phyloP scores from a whole-genome alignment of 2,888 invertebrate genomes.

The Lasius fuliginosus region DNA sequence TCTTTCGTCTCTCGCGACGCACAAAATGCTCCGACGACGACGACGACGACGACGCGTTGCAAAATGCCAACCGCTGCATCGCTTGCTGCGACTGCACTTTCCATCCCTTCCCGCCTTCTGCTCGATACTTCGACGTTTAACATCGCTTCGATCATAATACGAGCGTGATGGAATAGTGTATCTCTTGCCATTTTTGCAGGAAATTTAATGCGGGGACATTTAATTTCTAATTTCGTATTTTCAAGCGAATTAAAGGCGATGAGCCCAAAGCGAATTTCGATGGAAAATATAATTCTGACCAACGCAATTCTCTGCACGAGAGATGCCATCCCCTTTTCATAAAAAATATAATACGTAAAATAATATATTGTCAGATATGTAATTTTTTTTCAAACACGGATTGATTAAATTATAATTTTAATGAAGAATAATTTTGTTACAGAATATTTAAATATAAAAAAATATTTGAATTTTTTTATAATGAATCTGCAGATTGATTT shows the following conservation, averaged over 20 bases:
- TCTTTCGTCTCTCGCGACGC: slow-evolving; percentile 65
- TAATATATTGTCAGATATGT: background rate
- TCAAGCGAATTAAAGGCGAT: slow-evolving; percentile 18
- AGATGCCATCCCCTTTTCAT: background rate
- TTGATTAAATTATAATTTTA: background rate
- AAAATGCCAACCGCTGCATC: slow-evolving; percentile 60
- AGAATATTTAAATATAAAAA: background rate
- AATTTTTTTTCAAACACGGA: background rate
- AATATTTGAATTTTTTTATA: background rate
- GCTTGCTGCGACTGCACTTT: slow-evolving; percentile 69
- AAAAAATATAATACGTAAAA: background rate
- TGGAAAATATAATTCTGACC: background rate
- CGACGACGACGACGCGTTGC: slow-evolving; percentile 27
- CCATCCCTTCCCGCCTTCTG: background rate
- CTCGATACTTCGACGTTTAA: slow-evolving; percentile 21
- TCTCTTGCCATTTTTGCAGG: slow-evolving; percentile 14
- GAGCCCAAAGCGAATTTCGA: background rate
- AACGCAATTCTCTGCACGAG: background rate
- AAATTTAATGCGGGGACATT: slow-evolving; percentile 7
- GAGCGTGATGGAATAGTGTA: background rate
- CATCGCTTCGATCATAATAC: slow-evolving; percentile 4
- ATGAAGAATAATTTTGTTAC: background rate
- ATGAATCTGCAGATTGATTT: background rate
- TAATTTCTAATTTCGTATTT: slow-evolving; percentile 1
- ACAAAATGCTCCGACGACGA: slow-evolving; percentile 64